Percentiles rank a stretch among this genome's conserved stretches.
phyloP scores from a whole-genome alignment of 92 coral and sea anemone genomes.

The Epizoanthus illoricatus region DNA sequence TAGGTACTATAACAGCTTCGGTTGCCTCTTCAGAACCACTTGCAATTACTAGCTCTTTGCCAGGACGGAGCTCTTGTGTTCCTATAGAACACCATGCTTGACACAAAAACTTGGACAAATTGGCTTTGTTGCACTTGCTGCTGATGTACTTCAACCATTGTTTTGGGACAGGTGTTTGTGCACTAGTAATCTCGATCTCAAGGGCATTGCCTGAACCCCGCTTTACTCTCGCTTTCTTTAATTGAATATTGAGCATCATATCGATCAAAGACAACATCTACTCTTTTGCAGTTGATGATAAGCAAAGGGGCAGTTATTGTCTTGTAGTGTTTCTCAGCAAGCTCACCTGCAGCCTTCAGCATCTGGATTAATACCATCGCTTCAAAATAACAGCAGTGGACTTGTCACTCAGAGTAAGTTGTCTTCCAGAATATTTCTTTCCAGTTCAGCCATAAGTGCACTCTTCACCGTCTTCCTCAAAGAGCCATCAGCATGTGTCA shows the following conservation, averaged over 20 bases:
- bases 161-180: conserved; percentile 60
- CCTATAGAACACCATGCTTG: conserved; percentile 48
- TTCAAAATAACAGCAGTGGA: conserved; percentile 44
- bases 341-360: conserved; percentile 54
- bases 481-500: conserved; percentile 28
- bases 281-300: conserved; percentile 45
- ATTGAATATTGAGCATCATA: conserved; percentile 54
- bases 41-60: conserved; percentile 58
- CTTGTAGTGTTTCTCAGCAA: conserved; percentile 31
- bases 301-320: conserved; percentile 30
- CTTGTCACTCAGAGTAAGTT: conserved; percentile 29
- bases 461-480: too few relatives aligned
- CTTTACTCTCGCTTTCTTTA: too few relatives aligned
- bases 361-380: conserved; percentile 61
- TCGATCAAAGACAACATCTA: conserved; percentile 63
- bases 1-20: conserved; percentile 49
- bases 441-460: too few relatives aligned
- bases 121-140: conserved; percentile 50
- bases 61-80: conserved; percentile 43
- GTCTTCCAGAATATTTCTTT: conserved; percentile 50
- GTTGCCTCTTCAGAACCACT: conserved; percentile 66
- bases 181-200: conserved; percentile 53
- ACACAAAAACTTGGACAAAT: conserved; percentile 52
- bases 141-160: conserved; percentile 57
- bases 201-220: conserved; percentile 52